Percentiles rank a stretch among this genome's conserved stretches.
phyloP scores from a whole-genome alignment of 2,888 invertebrate genomes.

The Rhagium mordax region DNA sequence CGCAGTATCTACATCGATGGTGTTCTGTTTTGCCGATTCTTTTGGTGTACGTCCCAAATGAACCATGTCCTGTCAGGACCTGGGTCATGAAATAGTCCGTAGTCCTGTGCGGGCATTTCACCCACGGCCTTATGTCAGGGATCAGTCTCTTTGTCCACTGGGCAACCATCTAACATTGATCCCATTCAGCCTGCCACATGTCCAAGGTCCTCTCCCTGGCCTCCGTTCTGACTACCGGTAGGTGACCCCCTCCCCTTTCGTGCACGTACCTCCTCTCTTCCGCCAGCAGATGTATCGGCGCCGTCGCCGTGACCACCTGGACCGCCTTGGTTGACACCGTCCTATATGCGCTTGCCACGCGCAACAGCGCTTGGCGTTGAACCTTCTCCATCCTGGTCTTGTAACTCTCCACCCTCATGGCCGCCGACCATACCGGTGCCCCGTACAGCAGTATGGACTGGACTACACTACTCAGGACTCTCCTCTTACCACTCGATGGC shows the following conservation, averaged over 20 bases:
- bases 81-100: not conserved
- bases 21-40: not conserved
- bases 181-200: conserved; percentile 8
- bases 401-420: too few relatives aligned
- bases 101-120: not conserved
- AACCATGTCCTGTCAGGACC: conserved; percentile 1
- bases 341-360: too few relatives aligned
- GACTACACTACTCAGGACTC: conserved; percentile 5
- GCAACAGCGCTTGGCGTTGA: too few relatives aligned
- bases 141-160: not conserved
- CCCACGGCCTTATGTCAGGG: not conserved
- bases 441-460: conserved; percentile 33
- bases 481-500: conserved; percentile 26
- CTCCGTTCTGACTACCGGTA: too few relatives aligned
- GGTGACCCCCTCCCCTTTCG: not conserved
- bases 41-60: not conserved
- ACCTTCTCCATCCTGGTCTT: too few relatives aligned
- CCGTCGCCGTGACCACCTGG: too few relatives aligned
- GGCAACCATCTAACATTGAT: not conserved
- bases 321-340: too few relatives aligned
- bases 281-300: not conserved
- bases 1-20: not conserved
- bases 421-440: conserved; percentile 9
- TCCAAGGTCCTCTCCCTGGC: not conserved
- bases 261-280: not conserved